Evolutionary conservation across 1,140 invertebrate genomes (phyloP), one percentile per base, ranked within the genome.

Genomic region (Geopemphigus sp.): DNA sequence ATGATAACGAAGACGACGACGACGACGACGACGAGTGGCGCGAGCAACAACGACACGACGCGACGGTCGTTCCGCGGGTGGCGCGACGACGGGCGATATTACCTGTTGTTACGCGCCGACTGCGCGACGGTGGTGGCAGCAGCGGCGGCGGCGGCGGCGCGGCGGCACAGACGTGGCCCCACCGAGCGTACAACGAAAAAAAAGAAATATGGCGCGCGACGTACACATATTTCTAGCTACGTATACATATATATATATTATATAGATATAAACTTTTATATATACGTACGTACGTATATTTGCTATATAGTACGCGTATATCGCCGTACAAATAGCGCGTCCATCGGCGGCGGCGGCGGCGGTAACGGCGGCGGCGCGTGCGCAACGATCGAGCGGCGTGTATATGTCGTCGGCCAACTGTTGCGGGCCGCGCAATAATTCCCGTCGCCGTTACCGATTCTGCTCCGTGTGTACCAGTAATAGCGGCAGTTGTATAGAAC

Each of bases 101-200:
- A 70, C 39, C 47, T 70, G 66, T 70, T 70, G 66, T 70, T 70
- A 70, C 45, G 45, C 64, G 45, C 22, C 19, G 64, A 24, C 64
- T 22, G 64, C 22, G 72, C 47, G 17, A 54, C 32, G 22, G n/a
- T 45, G 66, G 66, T 15, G 32, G 32, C 32, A 15, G 66, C 66
- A 45, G n/a, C 66, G 66, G 66, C 24, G 32, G 32, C 32, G 24
- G 66, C 66, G 66, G 66, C 66, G 63, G 14, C 59, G 59, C 56
- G n/a, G 32, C 19, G 63, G 32, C 32, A 39, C 64, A 66, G 64
- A 66, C 64, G 6, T 22, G 64, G 64, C 64, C 32, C 32, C 39
- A 15, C 64, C 39, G 39, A 66, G 29, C 63, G n/a, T 19, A 22
- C 59, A 11, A 64, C 61, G 3, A 8, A 39, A n/a, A 63, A 19